These are phyloP conservation scores for Myocastor coypus DNA, from an alignment of 2,113 vertebrate species.

Conservation along the genomic window DNA sequence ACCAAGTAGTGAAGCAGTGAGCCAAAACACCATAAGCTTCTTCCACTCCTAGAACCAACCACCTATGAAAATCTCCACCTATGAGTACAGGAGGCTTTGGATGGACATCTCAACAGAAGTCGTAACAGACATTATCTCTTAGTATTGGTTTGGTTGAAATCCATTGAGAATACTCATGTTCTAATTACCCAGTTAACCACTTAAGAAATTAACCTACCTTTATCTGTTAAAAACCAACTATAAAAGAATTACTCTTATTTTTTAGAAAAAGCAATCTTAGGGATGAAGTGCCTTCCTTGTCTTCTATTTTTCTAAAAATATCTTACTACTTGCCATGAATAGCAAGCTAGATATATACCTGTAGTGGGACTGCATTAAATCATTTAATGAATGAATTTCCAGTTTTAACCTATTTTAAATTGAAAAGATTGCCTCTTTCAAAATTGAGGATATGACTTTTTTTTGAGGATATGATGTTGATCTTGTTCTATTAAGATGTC, in stretches of 20 bases:
- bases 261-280: background rate
- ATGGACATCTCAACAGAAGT: background rate
- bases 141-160: background rate
- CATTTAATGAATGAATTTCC: background rate
- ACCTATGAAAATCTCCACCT: background rate
- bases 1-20: background rate
- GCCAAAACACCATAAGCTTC: background rate
- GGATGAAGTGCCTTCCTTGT: background rate
- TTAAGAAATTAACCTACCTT: background rate
- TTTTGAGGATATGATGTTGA: background rate
- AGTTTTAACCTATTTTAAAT: background rate
- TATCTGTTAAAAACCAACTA: background rate
- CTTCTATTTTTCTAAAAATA: background rate
- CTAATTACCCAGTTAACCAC: background rate
- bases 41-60: background rate
- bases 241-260: background rate
- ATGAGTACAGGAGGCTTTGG: background rate
- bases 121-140: background rate
- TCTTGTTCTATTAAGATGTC: background rate
- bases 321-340: background rate
- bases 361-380: background rate
- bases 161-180: background rate
- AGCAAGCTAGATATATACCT: background rate
- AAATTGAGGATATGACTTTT: background rate
- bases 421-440: background rate